A percentile compares a stretch with the other conserved stretches of the same genome.
These are phyloP conservation scores for Smittia sp. DNA, from an alignment of 2,888 invertebrate genomes.

Conservation along the genomic window DNA sequence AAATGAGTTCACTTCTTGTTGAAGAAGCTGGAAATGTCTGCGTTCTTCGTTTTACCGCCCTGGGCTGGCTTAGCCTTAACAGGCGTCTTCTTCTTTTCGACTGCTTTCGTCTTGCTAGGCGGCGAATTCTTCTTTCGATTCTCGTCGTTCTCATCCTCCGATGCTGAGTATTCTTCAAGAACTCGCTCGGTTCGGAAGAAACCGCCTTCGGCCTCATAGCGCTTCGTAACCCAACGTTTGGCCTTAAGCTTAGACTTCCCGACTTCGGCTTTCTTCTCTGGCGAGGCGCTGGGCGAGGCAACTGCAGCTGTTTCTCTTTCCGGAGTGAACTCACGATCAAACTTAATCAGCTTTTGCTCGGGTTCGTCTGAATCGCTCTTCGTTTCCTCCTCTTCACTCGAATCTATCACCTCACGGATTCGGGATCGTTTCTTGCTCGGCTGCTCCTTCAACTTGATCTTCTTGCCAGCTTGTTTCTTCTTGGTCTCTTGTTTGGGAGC, in stretches of 20 bases:
- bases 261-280: neutral
- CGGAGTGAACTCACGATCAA: slow-evolving; percentile 40
- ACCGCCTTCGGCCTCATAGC: slow-evolving; percentile 41
- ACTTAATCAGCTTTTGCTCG: slow-evolving; percentile 33
- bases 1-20: no score
- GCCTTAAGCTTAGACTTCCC: slow-evolving; percentile 22
- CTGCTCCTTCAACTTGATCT: slow-evolving; percentile 18
- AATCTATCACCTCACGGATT: slow-evolving; percentile 34
- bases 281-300: neutral
- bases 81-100: no score
- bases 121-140: slow-evolving; percentile 30
- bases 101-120: no score
- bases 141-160: slow-evolving; percentile 35
- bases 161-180: slow-evolving; percentile 30
- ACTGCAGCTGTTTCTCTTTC: neutral
- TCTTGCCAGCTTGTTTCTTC: slow-evolving; percentile 7
- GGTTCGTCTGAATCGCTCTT: slow-evolving; percentile 10
- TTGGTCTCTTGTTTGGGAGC: neutral
- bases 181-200: slow-evolving; percentile 27
- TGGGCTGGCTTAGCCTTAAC: no score
- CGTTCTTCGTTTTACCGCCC: no score
- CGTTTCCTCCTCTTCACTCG: slow-evolving; percentile 35
- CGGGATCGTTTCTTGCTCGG: slow-evolving; percentile 35
- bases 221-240: slow-evolving; percentile 38
- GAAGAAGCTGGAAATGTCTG: no score